Conservation (phyloP, 2,113 vertebrate genomes). For the Chloropsis cyanopogon region DNA sequence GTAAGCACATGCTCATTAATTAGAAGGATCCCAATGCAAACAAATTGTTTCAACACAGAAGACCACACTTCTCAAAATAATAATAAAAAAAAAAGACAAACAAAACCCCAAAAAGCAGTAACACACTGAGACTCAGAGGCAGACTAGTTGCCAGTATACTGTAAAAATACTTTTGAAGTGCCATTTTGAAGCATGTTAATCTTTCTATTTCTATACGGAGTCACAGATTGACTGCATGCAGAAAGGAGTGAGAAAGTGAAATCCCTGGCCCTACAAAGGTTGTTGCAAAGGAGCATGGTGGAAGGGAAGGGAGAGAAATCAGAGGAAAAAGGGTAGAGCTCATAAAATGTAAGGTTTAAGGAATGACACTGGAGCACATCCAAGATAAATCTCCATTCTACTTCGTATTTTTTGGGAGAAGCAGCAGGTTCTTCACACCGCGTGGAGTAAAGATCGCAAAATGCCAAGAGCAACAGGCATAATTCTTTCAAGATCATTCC, state of each 20-base stretch:
- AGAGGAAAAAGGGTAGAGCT: neutral
- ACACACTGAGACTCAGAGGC: neutral
- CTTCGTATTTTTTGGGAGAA: slow-evolving; percentile 72
- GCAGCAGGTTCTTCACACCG: slow-evolving; percentile 66
- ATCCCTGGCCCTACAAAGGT: neutral
- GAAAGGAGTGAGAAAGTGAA: neutral
- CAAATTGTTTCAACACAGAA: neutral
- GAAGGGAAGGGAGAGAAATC: neutral
- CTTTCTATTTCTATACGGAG: neutral
- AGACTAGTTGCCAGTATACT: neutral
- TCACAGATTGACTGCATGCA: neutral
- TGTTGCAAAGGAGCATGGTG: neutral
- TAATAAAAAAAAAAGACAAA: neutral
- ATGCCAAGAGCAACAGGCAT: slow-evolving; percentile 75
- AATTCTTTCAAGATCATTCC: slow-evolving; percentile 69
- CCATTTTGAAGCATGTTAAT: neutral
- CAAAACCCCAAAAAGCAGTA: neutral
- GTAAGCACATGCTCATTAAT: neutral
- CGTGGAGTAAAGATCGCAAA: slow-evolving; percentile 58
- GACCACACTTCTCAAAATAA: neutral
- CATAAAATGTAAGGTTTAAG: slow-evolving; percentile 53
- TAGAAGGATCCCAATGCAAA: neutral
- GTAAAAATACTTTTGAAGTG: neutral
- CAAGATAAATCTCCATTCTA: slow-evolving; percentile 72
- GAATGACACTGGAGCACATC: slow-evolving; percentile 65